Base-by-base conservation (phyloP, 2,113 vertebrate species). In the Coryphaenoides rupestris region DNA sequence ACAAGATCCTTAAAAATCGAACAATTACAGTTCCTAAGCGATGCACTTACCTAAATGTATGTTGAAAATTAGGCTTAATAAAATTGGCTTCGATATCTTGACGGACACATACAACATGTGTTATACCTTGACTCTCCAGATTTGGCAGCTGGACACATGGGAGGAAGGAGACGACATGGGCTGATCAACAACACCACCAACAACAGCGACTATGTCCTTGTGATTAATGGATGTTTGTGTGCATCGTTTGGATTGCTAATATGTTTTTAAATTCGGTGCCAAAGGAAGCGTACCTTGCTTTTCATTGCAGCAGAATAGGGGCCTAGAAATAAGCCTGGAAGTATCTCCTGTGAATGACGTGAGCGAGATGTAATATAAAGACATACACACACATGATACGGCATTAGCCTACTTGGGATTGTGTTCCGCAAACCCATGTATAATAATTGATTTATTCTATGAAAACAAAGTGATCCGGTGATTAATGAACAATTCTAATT, bases 31-130 rank as follows among this genome's bases (percentile, higher is more conserved):
- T 55, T 26, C 33, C 19, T 22, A 4, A 61, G 16, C 33, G 28
- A 19, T 14, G 21, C 23, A 56, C 92, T 92, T 89, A 99, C 97
- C 96, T 94, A 93, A 99, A 98, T 77, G 93, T 91, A 65, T 95
- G 93, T 66, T 94, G 93, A 84, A 99, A 99, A 90, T 99, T 99
- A 86, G 97, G 96, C 90, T 99, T 99, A 78, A 99, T 96, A 88
- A 99, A 99, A 86, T 99, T 99, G 85, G 97, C 97, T 91, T 99
- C 97, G 54, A 99, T 99, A 85, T 97, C 96, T 93, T 99, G 96
- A 67, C 97, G 85, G 86, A 99, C 96, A 87, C 97, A 99, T 81
- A 99, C 93, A 19, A 99, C 85, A 87, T 99, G 97, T 54, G 96
- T 99, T 88, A 99, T 92, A 68, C 95, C 95, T 79, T 95, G 92